These are phyloP conservation scores for Trichosurus vulpecula DNA, from an alignment of 2,797 vertebrate species.

Conservation along the genomic window DNA sequence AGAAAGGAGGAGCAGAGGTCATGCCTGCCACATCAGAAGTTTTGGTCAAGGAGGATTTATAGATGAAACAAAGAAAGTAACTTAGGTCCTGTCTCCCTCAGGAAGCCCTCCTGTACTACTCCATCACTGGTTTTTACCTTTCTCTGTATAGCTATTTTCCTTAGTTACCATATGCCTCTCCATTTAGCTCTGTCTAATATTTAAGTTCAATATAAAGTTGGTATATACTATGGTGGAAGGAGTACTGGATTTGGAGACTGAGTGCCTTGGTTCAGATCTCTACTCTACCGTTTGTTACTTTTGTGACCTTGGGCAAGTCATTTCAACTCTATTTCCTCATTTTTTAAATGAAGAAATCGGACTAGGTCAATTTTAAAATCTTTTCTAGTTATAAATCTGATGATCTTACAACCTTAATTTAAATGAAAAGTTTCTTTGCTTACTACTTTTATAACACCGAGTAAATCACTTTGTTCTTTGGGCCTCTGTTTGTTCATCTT, in stretches of 20 bases:
- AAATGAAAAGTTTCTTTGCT: background rate
- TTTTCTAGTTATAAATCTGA: background rate
- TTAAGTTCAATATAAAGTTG: background rate
- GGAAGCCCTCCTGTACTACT: background rate
- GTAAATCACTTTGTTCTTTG: background rate
- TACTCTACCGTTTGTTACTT: background rate
- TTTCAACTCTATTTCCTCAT: background rate
- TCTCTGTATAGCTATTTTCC: background rate
- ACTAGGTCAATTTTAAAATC: background rate
- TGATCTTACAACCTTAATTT: background rate
- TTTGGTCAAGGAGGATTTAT: background rate
- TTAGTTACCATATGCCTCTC: background rate
- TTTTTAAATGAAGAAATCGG: background rate
- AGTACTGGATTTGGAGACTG: background rate
- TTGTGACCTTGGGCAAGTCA: conserved; percentile 8
- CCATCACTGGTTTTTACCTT: background rate
- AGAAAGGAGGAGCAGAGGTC: background rate
- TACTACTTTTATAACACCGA: background rate
- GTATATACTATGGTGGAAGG: background rate
- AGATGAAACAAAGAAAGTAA: background rate
- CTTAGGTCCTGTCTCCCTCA: background rate
- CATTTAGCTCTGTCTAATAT: background rate
- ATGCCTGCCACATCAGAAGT: background rate
- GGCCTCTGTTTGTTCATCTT: background rate
- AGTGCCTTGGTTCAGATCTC: background rate